A percentile compares a stretch with the other conserved stretches of the same genome.
phyloP scores from a whole-genome alignment of 2,888 invertebrate species.

The Sylvicola cinctus region DNA sequence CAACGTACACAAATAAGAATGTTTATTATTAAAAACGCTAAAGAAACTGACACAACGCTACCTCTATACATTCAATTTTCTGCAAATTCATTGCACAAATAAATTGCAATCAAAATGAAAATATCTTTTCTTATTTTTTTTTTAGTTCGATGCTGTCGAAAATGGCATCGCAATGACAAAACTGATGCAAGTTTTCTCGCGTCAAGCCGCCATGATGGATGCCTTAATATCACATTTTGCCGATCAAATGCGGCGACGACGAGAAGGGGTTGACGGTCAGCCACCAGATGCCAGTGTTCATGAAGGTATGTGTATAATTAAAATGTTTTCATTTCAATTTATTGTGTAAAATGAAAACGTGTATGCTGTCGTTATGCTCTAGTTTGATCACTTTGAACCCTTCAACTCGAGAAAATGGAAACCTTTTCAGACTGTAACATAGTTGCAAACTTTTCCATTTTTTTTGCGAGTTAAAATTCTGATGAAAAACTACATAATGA shows the following conservation, averaged over 20 bases:
- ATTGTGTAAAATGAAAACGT: slow-evolving; percentile 11
- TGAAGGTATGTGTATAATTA: slow-evolving; percentile 4
- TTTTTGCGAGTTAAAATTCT: no score
- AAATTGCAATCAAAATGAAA: no score
- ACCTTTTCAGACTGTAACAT: no score
- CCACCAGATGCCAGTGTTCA: slow-evolving; percentile 22
- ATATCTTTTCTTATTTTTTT: background rate
- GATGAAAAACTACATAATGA: no score
- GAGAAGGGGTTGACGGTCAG: slow-evolving; percentile 24
- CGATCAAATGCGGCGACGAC: slow-evolving; percentile 45
- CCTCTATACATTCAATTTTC: no score
- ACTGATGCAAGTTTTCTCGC: slow-evolving; percentile 30
- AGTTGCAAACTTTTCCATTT: no score
- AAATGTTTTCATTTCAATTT: slow-evolving; percentile 12
- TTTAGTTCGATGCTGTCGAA: slow-evolving; percentile 24
- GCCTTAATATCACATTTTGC: slow-evolving; percentile 66
- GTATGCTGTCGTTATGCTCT: slow-evolving; percentile 11
- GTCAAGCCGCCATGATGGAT: slow-evolving; percentile 72
- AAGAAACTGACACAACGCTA: no score
- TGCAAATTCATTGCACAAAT: no score
- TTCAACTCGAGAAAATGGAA: no score
- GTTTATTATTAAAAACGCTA: no score
- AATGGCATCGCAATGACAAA: slow-evolving; percentile 25
- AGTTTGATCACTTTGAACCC: no score
- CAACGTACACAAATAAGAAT: no score